These are phyloP conservation scores for Pseudomyrmex flavicornis DNA, from an alignment of 1,140 invertebrate species.

Conservation along the genomic window DNA sequence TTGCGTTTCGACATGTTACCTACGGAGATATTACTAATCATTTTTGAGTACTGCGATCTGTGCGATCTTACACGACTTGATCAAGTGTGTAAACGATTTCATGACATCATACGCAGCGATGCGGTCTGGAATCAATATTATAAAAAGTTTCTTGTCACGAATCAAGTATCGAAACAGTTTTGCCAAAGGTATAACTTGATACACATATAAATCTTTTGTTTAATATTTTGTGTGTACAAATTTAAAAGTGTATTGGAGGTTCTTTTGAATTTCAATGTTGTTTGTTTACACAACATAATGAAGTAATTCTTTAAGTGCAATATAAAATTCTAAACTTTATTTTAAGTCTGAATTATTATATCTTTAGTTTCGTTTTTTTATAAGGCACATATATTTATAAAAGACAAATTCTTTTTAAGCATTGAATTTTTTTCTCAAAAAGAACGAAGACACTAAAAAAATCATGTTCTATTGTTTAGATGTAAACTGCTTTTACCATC, in stretches of 20 bases:
- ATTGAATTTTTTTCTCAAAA: too few relatives aligned
- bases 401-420: background rate
- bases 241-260: background rate
- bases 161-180: conserved; percentile 68
- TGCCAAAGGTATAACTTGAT: conserved; percentile 77
- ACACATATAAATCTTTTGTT: conserved; percentile 31
- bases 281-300: too few relatives aligned
- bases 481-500: conserved; percentile 75
- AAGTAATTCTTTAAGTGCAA: too few relatives aligned
- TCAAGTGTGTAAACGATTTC: conserved; percentile 80
- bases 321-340: too few relatives aligned
- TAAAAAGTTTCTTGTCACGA: conserved; percentile 78
- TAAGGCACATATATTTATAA: background rate
- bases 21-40: conserved; percentile 79
- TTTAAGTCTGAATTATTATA: too few relatives aligned
- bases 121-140: conserved; percentile 78
- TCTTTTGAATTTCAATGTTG: too few relatives aligned
- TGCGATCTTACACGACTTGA: conserved; percentile 73
- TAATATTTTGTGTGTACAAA: background rate
- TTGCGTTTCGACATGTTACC: conserved; percentile 80
- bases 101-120: conserved; percentile 74
- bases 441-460: background rate
- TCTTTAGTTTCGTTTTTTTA: too few relatives aligned
- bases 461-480: conserved; percentile 65
- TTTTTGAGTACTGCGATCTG: conserved; percentile 77